Evolutionary conservation across 2,888 invertebrate genomes (phyloP).

Genomic region (Brachynemurus nebulosus): DNA sequence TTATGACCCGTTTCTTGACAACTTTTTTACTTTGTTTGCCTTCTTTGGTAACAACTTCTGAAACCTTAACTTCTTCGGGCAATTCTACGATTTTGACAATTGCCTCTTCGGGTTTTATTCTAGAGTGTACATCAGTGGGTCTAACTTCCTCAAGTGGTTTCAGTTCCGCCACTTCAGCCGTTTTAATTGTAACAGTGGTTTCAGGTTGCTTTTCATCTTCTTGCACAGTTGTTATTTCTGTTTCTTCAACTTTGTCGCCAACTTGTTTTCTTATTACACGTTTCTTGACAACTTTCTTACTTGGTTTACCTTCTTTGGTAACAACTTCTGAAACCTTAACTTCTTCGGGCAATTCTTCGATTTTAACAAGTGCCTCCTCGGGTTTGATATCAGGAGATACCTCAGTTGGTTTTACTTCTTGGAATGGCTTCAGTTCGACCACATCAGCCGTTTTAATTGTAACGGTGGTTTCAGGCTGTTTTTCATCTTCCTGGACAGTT

Average conservation of each 20-base stretch:
- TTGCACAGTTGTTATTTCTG: constrained; percentile 29
- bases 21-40: constrained; percentile 28
- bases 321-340: constrained; percentile 25
- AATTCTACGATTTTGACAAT: constrained; percentile 13
- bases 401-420: constrained; percentile 15
- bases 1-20: constrained; percentile 20
- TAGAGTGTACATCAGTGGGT: too few species aligned
- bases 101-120: constrained; percentile 12
- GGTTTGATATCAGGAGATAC: constrained; percentile 17
- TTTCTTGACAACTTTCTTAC: constrained; percentile 21
- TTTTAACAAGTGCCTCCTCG: constrained; percentile 5
- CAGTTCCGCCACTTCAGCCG: constrained; percentile 9
- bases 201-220: constrained; percentile 28
- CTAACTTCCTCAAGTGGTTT: constrained; percentile 12
- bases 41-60: constrained; percentile 26
- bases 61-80: constrained; percentile 19
- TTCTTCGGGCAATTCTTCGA: constrained; percentile 22
- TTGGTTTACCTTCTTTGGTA: constrained; percentile 22
- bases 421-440: constrained; percentile 12
- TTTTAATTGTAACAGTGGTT: constrained; percentile 21
- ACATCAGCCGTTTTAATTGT: constrained; percentile 15
- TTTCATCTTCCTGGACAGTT: constrained; percentile 33
- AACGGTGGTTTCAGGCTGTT: constrained; percentile 25
- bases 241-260: constrained; percentile 18
- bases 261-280: constrained; percentile 19